These are phyloP conservation scores for Acanthochromis polyacanthus DNA, from an alignment of 2,113 vertebrate species.

Conservation along the genomic window DNA sequence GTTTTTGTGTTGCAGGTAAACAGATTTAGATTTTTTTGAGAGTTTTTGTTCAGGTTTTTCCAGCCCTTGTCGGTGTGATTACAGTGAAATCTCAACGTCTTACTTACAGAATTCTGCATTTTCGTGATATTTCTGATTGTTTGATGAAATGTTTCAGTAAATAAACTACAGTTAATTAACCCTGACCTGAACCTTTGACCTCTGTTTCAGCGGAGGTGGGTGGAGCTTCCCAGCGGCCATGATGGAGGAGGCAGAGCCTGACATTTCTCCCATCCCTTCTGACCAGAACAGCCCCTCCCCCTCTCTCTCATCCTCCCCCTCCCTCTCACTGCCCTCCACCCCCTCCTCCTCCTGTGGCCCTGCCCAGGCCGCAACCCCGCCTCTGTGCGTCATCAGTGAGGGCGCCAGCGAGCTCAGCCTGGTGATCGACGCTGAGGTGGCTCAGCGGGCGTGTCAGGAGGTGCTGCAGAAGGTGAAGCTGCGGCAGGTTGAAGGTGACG, in stretches of 20 bases:
- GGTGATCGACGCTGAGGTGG: constrained; percentile 93
- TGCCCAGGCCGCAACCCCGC: constrained; percentile 69
- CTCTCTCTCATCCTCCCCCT: constrained; percentile 76
- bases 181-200: constrained; percentile 8
- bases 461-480: constrained; percentile 92
- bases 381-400: constrained; percentile 90
- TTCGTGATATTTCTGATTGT: too few species aligned
- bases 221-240: constrained; percentile 67
- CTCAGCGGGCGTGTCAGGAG: constrained; percentile 91
- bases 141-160: too few species aligned
- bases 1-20: too few species aligned
- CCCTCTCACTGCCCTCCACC: constrained; percentile 72
- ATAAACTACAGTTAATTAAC: too few species aligned
- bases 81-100: too few species aligned
- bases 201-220: constrained; percentile 66
- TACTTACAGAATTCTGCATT: too few species aligned
- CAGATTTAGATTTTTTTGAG: too few species aligned
- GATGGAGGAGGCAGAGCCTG: constrained; percentile 88
- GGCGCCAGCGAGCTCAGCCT: constrained; percentile 87
- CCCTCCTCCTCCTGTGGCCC: constrained; percentile 70
- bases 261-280: constrained; percentile 59
- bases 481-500: constrained; percentile 3
- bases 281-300: constrained; percentile 64
- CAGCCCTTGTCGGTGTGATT: too few species aligned
- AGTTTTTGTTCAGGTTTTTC: too few species aligned